Evolutionary conservation across 2,888 invertebrate species (phyloP).

Genomic region (Nebria salina): DNA sequence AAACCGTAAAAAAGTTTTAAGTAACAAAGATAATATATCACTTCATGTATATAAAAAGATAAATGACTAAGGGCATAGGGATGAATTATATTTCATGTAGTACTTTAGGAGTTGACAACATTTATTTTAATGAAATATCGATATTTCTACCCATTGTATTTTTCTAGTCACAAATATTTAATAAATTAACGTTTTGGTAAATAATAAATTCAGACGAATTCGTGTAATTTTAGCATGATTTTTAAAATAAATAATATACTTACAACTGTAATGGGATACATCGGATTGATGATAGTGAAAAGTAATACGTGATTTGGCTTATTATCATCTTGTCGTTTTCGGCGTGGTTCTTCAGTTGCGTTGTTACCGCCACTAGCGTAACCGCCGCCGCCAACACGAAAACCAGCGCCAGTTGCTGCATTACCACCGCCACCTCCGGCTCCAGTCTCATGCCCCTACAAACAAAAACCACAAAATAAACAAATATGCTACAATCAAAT

Average conservation of each 20-base stretch:
- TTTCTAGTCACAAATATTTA: no score
- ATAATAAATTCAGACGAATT: no score
- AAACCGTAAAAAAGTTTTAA: not conserved
- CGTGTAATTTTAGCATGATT: no score
- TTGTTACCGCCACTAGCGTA: conserved; percentile 48
- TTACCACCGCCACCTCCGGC: conserved; percentile 39
- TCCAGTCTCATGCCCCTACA: conserved; percentile 49
- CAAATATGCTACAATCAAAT: not conserved
- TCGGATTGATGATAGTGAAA: conserved; percentile 97
- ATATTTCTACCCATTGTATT: no score
- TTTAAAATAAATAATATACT: conserved; percentile 64
- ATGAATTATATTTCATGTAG: no score
- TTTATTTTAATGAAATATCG: no score
- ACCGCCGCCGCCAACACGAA: conserved; percentile 40
- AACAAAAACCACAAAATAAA: conserved; percentile 17
- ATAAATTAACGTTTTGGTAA: no score
- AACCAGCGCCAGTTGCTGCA: conserved; percentile 20
- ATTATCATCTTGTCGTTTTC: conserved; percentile 83
- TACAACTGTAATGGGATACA: conserved; percentile 99
- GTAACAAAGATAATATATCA: not conserved
- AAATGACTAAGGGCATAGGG: no score
- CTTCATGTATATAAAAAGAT: not conserved
- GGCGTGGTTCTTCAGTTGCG: conserved; percentile 71
- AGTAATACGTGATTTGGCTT: conserved; percentile 96
- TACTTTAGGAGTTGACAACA: no score